phyloP scores from a whole-genome alignment of 1,140 invertebrate genomes.

The Drosophila melanica region DNA sequence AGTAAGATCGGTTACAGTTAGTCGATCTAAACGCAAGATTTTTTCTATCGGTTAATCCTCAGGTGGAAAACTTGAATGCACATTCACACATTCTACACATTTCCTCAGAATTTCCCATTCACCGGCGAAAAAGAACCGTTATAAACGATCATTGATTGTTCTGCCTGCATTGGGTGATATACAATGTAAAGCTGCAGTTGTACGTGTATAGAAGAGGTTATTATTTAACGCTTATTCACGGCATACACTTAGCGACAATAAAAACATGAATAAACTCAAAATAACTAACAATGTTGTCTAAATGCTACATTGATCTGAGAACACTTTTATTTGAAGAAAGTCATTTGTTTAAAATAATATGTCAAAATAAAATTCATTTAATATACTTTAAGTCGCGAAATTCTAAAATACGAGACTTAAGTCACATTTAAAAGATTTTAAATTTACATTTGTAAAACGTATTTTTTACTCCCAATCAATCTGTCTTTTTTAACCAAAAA shows the following conservation, averaged over 20 bases:
- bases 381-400: too few species aligned
- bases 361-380: too few species aligned
- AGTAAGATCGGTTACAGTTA: background rate
- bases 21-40: background rate
- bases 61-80: conserved; percentile 4
- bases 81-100: conserved; percentile 3
- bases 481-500: too few species aligned
- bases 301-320: too few species aligned
- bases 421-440: too few species aligned
- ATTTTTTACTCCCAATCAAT: too few species aligned
- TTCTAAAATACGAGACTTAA: too few species aligned
- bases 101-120: conserved; percentile 23
- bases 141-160: conserved; percentile 33
- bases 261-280: too few species aligned
- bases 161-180: conserved; percentile 2
- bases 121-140: conserved; percentile 23
- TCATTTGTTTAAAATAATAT: too few species aligned
- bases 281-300: too few species aligned
- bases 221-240: conserved; percentile 44
- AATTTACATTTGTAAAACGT: too few species aligned
- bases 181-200: background rate
- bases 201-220: conserved; percentile 8
- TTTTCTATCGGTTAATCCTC: background rate
- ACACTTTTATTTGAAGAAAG: too few species aligned
- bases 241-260: background rate